A percentile compares a stretch with the other conserved stretches of the same genome.
Evolutionary conservation across 1,140 invertebrate genomes (phyloP).

Genomic region (Augochlora pura): DNA sequence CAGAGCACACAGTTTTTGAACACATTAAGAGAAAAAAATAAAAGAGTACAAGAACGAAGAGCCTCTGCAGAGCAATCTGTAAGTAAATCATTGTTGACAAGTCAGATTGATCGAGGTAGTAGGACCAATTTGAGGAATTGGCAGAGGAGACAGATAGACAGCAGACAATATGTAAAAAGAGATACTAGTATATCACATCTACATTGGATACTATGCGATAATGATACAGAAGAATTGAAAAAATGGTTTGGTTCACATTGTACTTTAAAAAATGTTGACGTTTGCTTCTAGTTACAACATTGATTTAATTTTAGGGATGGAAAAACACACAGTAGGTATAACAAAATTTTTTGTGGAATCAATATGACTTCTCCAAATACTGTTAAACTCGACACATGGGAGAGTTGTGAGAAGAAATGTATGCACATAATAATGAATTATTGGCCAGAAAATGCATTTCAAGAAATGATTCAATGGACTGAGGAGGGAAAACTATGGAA

Average conservation of each 20-base stretch:
- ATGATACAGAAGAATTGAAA: background rate
- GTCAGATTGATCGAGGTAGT: too few species aligned
- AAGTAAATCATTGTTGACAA: too few species aligned
- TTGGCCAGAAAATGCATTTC: slow-evolving; percentile 92
- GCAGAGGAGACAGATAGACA: too few species aligned
- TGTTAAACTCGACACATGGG: slow-evolving; percentile 85
- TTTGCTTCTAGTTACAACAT: background rate
- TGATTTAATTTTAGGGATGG: background rate
- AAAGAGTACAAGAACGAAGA: background rate
- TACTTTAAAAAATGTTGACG: background rate
- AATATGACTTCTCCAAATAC: slow-evolving; percentile 52
- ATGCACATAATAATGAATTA: slow-evolving; percentile 83
- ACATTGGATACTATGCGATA: background rate
- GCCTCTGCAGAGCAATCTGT: too few species aligned
- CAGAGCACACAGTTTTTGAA: background rate
- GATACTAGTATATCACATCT: background rate
- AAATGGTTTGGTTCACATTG: background rate
- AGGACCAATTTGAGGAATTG: too few species aligned
- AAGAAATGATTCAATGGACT: slow-evolving; percentile 97
- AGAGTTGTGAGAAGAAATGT: slow-evolving; percentile 83
- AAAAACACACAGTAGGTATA: slow-evolving; percentile 77
- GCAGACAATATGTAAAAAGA: too few species aligned
- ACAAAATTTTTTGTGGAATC: slow-evolving; percentile 82
- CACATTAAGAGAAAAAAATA: background rate
- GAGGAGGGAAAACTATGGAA: slow-evolving; percentile 97